Percentiles rank a stretch among this genome's conserved stretches.
phyloP scores from a whole-genome alignment of 2,888 invertebrate species.

The Boloria euphrosyne region DNA sequence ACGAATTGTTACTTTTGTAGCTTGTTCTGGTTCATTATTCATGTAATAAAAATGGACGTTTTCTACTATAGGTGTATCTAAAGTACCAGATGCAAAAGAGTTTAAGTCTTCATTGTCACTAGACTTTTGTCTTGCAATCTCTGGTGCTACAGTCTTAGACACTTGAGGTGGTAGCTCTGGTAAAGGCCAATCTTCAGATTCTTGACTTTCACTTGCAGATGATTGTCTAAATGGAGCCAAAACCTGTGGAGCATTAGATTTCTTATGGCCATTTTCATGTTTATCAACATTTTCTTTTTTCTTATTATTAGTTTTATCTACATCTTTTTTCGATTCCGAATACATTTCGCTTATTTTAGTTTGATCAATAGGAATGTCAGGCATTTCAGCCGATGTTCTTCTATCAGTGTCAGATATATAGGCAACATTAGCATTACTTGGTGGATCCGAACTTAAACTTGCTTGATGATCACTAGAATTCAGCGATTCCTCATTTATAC shows the following conservation, averaged over 20 bases:
- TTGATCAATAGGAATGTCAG: slow-evolving; percentile 91
- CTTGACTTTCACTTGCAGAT: slow-evolving; percentile 85
- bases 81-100: slow-evolving; percentile 88
- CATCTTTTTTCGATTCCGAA: slow-evolving; percentile 76
- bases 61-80: slow-evolving; percentile 87
- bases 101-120: slow-evolving; percentile 92
- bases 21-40: slow-evolving; percentile 89
- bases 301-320: slow-evolving; percentile 59
- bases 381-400: slow-evolving; percentile 92
- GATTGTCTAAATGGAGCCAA: slow-evolving; percentile 68
- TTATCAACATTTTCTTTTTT: slow-evolving; percentile 54
- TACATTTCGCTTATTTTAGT: slow-evolving; percentile 83
- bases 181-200: slow-evolving; percentile 89
- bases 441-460: slow-evolving; percentile 92
- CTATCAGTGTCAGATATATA: slow-evolving; percentile 91
- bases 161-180: slow-evolving; percentile 86
- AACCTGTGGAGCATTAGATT: slow-evolving; percentile 53
- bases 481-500: slow-evolving; percentile 91
- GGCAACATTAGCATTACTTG: slow-evolving; percentile 87
- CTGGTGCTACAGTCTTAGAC: slow-evolving; percentile 55
- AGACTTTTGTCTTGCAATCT: slow-evolving; percentile 66
- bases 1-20: slow-evolving; percentile 87
- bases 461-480: slow-evolving; percentile 93
- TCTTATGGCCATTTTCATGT: slow-evolving; percentile 57
- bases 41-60: slow-evolving; percentile 91